These are phyloP conservation scores for Phthorimaea operculella DNA, from an alignment of 1,140 invertebrate genomes.

Conservation along the genomic window DNA sequence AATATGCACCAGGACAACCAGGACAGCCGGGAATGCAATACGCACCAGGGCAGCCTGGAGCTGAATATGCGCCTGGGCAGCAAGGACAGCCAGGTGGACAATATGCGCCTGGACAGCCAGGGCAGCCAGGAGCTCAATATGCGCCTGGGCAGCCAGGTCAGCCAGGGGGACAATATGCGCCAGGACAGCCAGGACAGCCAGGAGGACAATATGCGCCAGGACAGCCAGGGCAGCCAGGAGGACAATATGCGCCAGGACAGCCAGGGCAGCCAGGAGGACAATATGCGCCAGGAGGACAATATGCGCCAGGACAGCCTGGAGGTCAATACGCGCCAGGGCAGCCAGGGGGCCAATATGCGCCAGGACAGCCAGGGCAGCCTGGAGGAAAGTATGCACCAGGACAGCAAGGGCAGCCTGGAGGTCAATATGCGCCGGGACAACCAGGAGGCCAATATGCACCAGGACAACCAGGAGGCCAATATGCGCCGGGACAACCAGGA, in stretches of 20 bases:
- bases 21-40: background rate
- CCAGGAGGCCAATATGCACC: background rate
- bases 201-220: background rate
- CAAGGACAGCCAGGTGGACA: too few relatives aligned
- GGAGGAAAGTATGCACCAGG: too few relatives aligned
- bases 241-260: background rate
- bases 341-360: background rate
- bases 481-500: background rate
- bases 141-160: too few relatives aligned
- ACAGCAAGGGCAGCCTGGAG: too few relatives aligned
- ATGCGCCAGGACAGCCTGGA: background rate
- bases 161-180: background rate
- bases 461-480: background rate
- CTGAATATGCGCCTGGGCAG: background rate
- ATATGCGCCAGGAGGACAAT: too few relatives aligned
- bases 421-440: too few relatives aligned
- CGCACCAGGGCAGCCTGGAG: background rate
- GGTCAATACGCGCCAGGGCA: background rate
- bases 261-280: background rate
- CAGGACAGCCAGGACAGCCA: background rate
- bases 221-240: background rate
- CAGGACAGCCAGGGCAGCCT: background rate
- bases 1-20: too few relatives aligned
- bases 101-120: too few relatives aligned
- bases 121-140: too few relatives aligned